These are phyloP conservation scores for Agrotis ipsilon DNA, from an alignment of 2,888 invertebrate genomes.

Conservation along the genomic window DNA sequence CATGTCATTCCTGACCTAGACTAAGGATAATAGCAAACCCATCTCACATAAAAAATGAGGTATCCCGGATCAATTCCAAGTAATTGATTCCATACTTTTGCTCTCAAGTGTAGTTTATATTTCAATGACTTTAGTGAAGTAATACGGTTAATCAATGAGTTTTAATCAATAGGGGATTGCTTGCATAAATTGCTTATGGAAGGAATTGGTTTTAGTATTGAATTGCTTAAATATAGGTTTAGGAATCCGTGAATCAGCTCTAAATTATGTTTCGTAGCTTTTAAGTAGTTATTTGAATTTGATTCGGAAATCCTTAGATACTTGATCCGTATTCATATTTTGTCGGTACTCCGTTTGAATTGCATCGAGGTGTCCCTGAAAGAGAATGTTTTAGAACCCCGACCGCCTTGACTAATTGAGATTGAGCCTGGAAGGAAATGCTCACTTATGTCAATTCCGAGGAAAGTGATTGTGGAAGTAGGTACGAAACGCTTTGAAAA, in stretches of 20 bases:
- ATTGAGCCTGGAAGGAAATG: not conserved
- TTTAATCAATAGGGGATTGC: constrained; percentile 38
- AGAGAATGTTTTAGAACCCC: too few species aligned
- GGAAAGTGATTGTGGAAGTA: not conserved
- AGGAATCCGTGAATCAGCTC: constrained; percentile 7
- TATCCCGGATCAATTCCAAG: too few species aligned
- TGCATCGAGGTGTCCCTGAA: not conserved
- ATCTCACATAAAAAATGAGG: too few species aligned
- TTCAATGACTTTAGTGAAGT: constrained; percentile 32
- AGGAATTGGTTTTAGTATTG: constrained; percentile 12
- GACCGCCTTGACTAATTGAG: too few species aligned
- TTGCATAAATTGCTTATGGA: constrained; percentile 11
- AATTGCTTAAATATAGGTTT: constrained; percentile 13
- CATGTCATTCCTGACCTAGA: too few species aligned
- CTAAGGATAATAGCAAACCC: too few species aligned
- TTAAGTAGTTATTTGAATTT: not conserved
- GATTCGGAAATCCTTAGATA: not conserved
- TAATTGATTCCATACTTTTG: too few species aligned
- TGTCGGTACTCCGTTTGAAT: not conserved
- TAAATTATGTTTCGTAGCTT: constrained; percentile 6
- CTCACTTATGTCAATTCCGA: not conserved
- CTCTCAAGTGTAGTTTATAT: constrained; percentile 25
- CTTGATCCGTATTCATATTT: too few species aligned
- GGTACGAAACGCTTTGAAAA: too few species aligned
- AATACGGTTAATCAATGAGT: constrained; percentile 30